phyloP scores from a whole-genome alignment of 2,797 vertebrate species.

The Melopsittacus undulatus region DNA sequence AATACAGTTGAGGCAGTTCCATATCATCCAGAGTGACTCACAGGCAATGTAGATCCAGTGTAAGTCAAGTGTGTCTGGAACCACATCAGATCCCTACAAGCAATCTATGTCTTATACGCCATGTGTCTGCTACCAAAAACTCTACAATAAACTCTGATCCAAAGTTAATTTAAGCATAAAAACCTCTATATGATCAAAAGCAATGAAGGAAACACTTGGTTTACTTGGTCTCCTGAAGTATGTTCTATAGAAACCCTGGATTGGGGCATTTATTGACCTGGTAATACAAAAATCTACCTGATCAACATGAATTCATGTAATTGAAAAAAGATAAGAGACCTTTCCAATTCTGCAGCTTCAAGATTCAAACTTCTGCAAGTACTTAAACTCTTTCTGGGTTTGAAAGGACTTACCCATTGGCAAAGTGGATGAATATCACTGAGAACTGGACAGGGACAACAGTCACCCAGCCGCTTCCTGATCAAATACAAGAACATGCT shows the following conservation, averaged over 20 bases:
- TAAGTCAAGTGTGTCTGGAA: neutral
- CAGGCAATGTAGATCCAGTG: neutral
- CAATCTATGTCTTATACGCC: neutral
- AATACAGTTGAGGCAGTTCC: neutral
- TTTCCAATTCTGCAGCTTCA: neutral
- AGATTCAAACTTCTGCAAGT: neutral
- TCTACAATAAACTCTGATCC: neutral
- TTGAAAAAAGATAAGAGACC: neutral
- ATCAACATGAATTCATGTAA: neutral
- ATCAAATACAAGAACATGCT: neutral
- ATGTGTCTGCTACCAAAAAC: neutral
- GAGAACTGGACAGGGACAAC: neutral
- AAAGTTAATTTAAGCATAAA: neutral
- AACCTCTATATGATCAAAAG: neutral
- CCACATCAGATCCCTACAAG: neutral
- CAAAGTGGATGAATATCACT: neutral
- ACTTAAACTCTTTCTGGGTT: neutral
- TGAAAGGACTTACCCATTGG: neutral
- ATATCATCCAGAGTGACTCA: rapidly evolving
- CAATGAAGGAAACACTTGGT: neutral
- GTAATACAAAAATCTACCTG: neutral
- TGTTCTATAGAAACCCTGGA: neutral
- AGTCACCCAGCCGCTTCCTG: neutral
- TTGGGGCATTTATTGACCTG: neutral
- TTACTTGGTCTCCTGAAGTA: neutral